Conservation (phyloP, 2,113 vertebrate genomes). For the Aldabrachelys gigantea region DNA sequence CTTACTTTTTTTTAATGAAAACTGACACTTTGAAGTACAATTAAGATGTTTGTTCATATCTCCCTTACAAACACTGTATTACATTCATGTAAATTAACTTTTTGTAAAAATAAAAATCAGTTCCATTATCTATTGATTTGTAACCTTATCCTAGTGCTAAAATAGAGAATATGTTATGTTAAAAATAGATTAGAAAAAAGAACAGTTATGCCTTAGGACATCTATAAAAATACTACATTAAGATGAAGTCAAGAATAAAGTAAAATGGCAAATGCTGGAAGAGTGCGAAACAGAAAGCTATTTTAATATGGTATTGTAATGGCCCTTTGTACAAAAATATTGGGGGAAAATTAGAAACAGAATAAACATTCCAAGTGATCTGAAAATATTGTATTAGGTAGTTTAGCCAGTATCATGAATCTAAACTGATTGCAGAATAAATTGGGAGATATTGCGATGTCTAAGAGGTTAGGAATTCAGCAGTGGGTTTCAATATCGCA, state of each 20-base stretch:
- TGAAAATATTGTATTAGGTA: background rate
- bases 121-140: background rate
- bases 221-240: conserved; percentile 5
- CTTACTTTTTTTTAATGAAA: background rate
- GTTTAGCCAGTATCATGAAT: background rate
- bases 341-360: background rate
- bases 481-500: background rate
- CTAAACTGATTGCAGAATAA: background rate
- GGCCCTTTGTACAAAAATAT: background rate
- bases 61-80: background rate
- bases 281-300: background rate
- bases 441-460: background rate
- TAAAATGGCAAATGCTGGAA: background rate
- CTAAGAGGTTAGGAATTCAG: background rate
- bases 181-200: background rate
- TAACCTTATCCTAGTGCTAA: background rate
- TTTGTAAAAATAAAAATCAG: background rate
- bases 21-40: background rate
- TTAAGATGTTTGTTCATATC: background rate
- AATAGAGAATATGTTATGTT: background rate
- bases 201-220: conserved; percentile 18
- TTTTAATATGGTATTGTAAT: background rate
- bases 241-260: background rate
- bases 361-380: background rate
- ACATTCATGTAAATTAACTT: background rate